phyloP scores from a whole-genome alignment of 1,140 invertebrate genomes.

The Caenorhabditis brenneri region DNA sequence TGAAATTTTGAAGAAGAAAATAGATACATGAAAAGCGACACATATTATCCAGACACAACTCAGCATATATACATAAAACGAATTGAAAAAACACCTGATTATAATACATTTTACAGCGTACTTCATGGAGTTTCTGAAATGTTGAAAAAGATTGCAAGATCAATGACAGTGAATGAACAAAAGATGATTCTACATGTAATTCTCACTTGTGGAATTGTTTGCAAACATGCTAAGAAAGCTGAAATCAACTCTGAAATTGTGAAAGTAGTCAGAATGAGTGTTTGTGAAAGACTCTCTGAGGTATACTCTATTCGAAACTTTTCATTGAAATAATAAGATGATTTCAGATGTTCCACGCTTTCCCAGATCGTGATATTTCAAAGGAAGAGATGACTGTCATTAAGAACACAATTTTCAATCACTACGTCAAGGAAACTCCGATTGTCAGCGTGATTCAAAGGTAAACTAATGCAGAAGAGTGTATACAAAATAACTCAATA shows the following conservation, averaged over 20 bases:
- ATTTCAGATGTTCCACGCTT: constrained; percentile 48
- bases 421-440: neutral
- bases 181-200: constrained; percentile 4
- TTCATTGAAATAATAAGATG: neutral
- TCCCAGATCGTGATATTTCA: constrained; percentile 30
- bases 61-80: neutral
- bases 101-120: neutral
- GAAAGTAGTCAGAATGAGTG: neutral
- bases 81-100: neutral
- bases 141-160: constrained; percentile 32
- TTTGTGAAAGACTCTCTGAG: neutral
- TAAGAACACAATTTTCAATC: neutral
- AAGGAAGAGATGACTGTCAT: neutral
- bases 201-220: constrained; percentile 5
- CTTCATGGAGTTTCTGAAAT: constrained; percentile 36
- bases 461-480: neutral
- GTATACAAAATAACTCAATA: neutral
- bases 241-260: neutral
- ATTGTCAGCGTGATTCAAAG: constrained; percentile 13
- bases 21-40: neutral
- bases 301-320: neutral
- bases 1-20: constrained; percentile 39
- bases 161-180: constrained; percentile 36
- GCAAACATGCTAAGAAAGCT: neutral
- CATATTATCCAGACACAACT: neutral